These are phyloP conservation scores for Perca schrenkii DNA, from an alignment of 2,113 vertebrate genomes.

Conservation along the genomic window DNA sequence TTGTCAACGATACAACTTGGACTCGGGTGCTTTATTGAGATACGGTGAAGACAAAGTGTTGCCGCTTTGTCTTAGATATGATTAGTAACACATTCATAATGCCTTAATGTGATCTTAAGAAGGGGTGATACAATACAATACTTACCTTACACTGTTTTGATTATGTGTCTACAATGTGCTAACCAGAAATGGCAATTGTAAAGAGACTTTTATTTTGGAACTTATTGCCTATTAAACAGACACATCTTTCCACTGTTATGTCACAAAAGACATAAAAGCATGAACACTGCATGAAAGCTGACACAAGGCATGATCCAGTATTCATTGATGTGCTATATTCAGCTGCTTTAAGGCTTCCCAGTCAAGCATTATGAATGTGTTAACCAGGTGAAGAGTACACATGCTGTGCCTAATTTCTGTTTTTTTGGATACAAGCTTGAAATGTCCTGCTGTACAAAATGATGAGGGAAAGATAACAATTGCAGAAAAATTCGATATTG, in stretches of 20 bases:
- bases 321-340: constrained; percentile 69
- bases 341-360: constrained; percentile 57
- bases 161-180: constrained; percentile 55
- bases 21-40: constrained; percentile 42
- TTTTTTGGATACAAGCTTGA: constrained; percentile 62
- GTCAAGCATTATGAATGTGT: constrained; percentile 80
- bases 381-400: constrained; percentile 58
- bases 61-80: constrained; percentile 54
- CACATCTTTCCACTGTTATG: constrained; percentile 50
- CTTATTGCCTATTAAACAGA: constrained; percentile 53
- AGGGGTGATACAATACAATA: constrained; percentile 32
- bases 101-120: constrained; percentile 64
- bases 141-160: constrained; percentile 42
- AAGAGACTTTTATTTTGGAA: constrained; percentile 64
- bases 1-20: constrained; percentile 49
- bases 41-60: constrained; percentile 56
- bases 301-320: constrained; percentile 69
- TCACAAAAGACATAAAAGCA: constrained; percentile 65
- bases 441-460: constrained; percentile 59
- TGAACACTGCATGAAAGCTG: constrained; percentile 76
- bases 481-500: constrained; percentile 40
- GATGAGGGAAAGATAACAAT: constrained; percentile 27
- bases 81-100: constrained; percentile 80
- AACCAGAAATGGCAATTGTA: constrained; percentile 37
- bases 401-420: constrained; percentile 71